Evolutionary conservation across 2,113 vertebrate species (phyloP).

Genomic region (Ciconia maguari): DNA sequence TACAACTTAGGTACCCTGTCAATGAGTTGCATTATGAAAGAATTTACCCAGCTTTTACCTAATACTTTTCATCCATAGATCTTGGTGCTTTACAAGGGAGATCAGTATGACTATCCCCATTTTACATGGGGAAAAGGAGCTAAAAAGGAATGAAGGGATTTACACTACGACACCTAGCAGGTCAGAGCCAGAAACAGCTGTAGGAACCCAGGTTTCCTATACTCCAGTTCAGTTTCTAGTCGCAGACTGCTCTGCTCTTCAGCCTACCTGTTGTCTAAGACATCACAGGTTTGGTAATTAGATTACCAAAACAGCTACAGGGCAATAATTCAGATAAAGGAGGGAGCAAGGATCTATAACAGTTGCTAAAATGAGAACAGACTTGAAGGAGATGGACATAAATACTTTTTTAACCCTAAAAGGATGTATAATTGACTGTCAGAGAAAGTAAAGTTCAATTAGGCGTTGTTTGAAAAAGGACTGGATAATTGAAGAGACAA

Average conservation of each 20-base stretch:
- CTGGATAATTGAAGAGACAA: background rate
- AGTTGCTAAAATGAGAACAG: background rate
- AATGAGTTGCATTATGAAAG: background rate
- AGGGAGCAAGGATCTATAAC: background rate
- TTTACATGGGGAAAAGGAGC: background rate
- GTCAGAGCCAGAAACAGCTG: background rate
- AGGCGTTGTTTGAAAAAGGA: background rate
- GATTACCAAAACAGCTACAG: background rate
- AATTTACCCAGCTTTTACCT: background rate
- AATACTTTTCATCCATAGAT: background rate
- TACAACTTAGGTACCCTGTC: background rate
- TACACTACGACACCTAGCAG: background rate
- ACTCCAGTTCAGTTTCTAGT: background rate
- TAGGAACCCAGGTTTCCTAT: background rate
- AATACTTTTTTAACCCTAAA: background rate
- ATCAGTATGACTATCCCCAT: background rate
- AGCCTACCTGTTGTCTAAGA: background rate
- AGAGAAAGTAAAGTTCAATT: background rate
- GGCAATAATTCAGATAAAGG: background rate
- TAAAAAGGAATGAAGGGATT: background rate
- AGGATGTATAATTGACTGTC: background rate
- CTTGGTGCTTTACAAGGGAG: background rate
- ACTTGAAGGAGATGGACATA: background rate
- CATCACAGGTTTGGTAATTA: background rate
- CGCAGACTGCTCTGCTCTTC: background rate